Percentiles rank a stretch among this genome's conserved stretches.
Evolutionary conservation across 1,140 invertebrate genomes (phyloP).

Genomic region (Oedothorax gibbosus): DNA sequence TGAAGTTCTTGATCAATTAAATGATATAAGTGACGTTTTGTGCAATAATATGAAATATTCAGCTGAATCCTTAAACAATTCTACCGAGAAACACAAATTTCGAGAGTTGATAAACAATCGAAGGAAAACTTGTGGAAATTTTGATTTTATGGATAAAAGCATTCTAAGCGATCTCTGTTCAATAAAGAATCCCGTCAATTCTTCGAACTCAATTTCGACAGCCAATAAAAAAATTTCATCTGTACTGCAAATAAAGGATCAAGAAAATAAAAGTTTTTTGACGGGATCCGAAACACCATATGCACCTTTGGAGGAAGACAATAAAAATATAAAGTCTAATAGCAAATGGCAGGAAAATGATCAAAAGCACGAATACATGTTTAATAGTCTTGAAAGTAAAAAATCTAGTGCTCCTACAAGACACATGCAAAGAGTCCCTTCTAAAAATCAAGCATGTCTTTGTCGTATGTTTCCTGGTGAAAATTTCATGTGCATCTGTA

Average conservation of each 20-base stretch:
- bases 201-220: background rate
- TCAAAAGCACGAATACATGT: slow-evolving; percentile 44
- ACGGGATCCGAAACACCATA: slow-evolving; percentile 9
- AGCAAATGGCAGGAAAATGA: slow-evolving; percentile 47
- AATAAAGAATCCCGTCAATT: background rate
- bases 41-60: background rate
- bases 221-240: slow-evolving; percentile 22
- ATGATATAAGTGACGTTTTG: slow-evolving; percentile 9
- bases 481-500: slow-evolving; percentile 10
- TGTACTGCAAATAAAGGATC: slow-evolving; percentile 11
- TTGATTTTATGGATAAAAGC: slow-evolving; percentile 35
- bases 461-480: slow-evolving; percentile 10
- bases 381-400: slow-evolving; percentile 53
- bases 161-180: slow-evolving; percentile 19
- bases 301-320: background rate
- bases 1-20: slow-evolving; percentile 4
- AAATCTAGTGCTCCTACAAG: slow-evolving; percentile 1
- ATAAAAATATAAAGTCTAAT: slow-evolving; percentile 7
- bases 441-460: slow-evolving; percentile 7
- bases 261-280: slow-evolving; percentile 20
- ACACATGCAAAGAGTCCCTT: background rate
- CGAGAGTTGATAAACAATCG: slow-evolving; percentile 18
- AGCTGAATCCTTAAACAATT: background rate
- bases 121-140: slow-evolving; percentile 47
- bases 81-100: slow-evolving; percentile 19